Base-by-base conservation (phyloP, 2,888 invertebrate species). In the Erebia aethiops region DNA sequence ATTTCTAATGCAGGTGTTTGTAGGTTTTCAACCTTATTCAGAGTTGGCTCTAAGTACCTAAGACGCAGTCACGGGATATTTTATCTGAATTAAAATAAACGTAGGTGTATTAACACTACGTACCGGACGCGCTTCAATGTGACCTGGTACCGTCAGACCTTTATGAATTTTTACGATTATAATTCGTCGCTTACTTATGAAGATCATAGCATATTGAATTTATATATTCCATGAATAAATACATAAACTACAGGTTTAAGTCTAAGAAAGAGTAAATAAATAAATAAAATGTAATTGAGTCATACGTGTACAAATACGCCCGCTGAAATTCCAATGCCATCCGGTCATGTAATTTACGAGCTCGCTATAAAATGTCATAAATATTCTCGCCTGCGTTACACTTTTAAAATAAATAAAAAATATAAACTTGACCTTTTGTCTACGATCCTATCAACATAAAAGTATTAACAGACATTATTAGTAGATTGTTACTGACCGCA, bases 381-480 rank as follows among this genome's bases (percentile, higher is more conserved):
- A 81, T 80, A 76, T 74, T 72, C 72, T 70, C 75, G 71, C 74
- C 70, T 77, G 74, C 73, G 75, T 77, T 54, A 75, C 69, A 71
- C 70, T 78, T 80, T 76, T 77, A 72, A 77, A 78, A 75, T 74
- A 81, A 80, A 80, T 80, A 60, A 16, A 16, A 16, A 43, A 60
- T 78, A 82, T 81, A 80, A 77, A 76, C 76, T 80, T 85, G 82
- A 88, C 86, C 87, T 87, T 86, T 83, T 82, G 77, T 77, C 78
- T 80, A 79, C 21, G 21, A 63, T 63, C 16, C 9, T 21, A 63
- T 63, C 26, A 63, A 21, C 13, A 7, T 63, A 4, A 63, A n/a
- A 26, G 21, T 26, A 26, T 52, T 26, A 35, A 14, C 63, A 51
- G 4, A 63, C 49, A 49, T 13, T n/a, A n/a, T n/a, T n/a, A n/a